Evolutionary conservation across 2,888 invertebrate genomes (phyloP).

Genomic region (Troilus luridus): DNA sequence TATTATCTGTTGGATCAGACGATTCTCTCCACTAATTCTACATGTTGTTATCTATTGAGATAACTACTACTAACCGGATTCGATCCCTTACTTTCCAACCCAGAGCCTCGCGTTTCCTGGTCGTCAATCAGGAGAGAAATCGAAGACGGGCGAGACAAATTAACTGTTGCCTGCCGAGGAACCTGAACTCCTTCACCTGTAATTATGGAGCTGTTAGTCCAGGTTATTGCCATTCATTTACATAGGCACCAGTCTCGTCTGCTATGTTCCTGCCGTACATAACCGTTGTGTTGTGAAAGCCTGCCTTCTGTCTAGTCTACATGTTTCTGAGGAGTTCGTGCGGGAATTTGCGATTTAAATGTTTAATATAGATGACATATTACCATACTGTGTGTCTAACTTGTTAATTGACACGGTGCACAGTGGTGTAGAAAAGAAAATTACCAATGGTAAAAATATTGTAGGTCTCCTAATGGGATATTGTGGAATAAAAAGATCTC

Average conservation of each 20-base stretch:
- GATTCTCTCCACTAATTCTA: too few species aligned
- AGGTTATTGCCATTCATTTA: neutral
- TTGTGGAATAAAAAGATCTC: too few species aligned
- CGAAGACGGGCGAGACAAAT: neutral
- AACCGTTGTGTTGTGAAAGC: neutral
- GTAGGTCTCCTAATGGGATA: too few species aligned
- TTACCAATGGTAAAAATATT: too few species aligned
- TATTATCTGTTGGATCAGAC: too few species aligned
- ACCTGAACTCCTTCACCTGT: neutral
- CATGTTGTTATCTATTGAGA: too few species aligned
- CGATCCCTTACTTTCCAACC: neutral
- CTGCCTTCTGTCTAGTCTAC: neutral
- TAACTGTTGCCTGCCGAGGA: neutral
- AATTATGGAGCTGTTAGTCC: neutral
- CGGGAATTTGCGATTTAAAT: too few species aligned
- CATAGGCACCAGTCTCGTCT: neutral
- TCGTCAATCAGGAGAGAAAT: slow-evolving; percentile 3
- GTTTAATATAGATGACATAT: too few species aligned
- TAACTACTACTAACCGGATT: neutral
- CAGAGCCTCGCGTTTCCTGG: neutral
- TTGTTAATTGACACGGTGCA: too few species aligned
- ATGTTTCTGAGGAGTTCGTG: neutral
- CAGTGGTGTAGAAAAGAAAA: too few species aligned
- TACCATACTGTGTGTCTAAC: too few species aligned
- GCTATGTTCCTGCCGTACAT: neutral